Conservation (phyloP, 92 coral and sea anemone species). For the Porites rus region DNA sequence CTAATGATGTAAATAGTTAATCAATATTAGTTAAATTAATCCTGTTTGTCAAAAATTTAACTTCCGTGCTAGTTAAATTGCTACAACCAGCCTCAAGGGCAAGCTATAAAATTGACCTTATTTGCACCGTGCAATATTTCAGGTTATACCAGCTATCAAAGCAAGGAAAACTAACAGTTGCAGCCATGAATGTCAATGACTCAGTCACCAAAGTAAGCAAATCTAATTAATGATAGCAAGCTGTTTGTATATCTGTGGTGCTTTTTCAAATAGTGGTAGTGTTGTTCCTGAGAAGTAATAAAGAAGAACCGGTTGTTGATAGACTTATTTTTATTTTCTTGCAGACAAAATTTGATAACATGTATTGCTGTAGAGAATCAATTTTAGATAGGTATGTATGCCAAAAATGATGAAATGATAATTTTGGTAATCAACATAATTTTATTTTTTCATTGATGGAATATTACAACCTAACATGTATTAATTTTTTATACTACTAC, state of each 20-base stretch:
- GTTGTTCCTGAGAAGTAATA: too few relatives aligned
- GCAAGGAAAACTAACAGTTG: slow-evolving; percentile 95
- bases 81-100: too few relatives aligned
- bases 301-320: not conserved
- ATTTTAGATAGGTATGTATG: slow-evolving; percentile 91
- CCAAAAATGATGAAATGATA: too few relatives aligned
- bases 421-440: too few relatives aligned
- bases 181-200: slow-evolving; percentile 99
- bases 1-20: too few relatives aligned
- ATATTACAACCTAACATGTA: not conserved
- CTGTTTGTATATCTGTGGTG: not conserved
- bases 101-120: too few relatives aligned
- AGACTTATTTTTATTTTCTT: slow-evolving; percentile 26
- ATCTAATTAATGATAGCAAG: not conserved
- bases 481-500: too few relatives aligned
- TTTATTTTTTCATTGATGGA: not conserved
- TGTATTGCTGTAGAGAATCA: slow-evolving; percentile 99
- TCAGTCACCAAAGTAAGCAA: slow-evolving; percentile 93
- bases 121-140: not conserved
- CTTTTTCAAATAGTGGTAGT: too few relatives aligned
- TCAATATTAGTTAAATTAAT: too few relatives aligned
- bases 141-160: slow-evolving; percentile 98
- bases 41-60: too few relatives aligned
- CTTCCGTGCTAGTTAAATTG: too few relatives aligned
- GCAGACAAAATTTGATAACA: slow-evolving; percentile 99